phyloP scores from a whole-genome alignment of 2,797 vertebrate genomes.

The Hydrocynus forskahlii region DNA sequence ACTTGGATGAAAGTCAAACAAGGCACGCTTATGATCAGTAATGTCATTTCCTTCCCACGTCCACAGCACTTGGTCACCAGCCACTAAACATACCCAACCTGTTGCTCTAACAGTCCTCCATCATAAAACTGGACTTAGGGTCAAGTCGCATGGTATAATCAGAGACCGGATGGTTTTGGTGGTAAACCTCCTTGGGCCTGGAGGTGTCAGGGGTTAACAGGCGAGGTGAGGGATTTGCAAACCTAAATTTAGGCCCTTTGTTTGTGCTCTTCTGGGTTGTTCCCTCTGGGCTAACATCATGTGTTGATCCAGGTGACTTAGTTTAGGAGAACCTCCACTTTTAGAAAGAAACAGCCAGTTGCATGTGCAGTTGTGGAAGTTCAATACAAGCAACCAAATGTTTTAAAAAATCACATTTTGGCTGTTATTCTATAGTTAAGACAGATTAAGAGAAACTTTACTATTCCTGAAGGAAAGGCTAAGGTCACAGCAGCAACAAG shows the following conservation, averaged over 20 bases:
- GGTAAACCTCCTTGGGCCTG: conserved; percentile 44
- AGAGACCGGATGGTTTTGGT: conserved; percentile 19
- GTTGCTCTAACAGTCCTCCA: conserved; percentile 13
- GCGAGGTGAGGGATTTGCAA: conserved; percentile 27
- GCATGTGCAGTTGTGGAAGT: background rate
- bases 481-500: too few species aligned
- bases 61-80: conserved; percentile 38
- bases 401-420: too few species aligned
- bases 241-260: conserved; percentile 41
- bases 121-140: conserved; percentile 20
- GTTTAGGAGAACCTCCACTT: conserved; percentile 34
- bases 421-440: too few species aligned
- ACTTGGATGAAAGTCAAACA: background rate
- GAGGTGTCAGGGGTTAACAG: conserved; percentile 41
- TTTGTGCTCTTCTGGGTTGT: background rate
- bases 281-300: conserved; percentile 20
- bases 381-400: too few species aligned
- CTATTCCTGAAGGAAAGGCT: too few species aligned
- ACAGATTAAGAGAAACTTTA: too few species aligned
- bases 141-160: conserved; percentile 40
- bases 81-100: conserved; percentile 45
- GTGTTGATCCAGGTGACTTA: conserved; percentile 51
- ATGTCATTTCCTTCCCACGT: conserved; percentile 37
- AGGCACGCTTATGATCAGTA: conserved; percentile 6
- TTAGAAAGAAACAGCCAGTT: conserved; percentile 10